Conservation (phyloP, 1,140 invertebrate genomes). For the Stegodyphus dumicola region DNA sequence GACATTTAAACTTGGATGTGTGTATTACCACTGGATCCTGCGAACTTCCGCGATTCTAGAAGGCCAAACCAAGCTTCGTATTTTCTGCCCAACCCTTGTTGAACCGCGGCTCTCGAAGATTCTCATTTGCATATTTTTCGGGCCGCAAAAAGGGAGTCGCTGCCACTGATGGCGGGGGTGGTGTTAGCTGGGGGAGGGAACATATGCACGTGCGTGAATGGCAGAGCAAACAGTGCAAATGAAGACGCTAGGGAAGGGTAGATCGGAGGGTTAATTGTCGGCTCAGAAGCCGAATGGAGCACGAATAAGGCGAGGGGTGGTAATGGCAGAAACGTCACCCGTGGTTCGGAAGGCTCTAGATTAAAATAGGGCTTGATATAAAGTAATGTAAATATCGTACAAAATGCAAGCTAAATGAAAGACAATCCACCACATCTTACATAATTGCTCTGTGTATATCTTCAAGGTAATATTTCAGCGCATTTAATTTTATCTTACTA, state of each 20-base stretch:
- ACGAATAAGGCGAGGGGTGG: not conserved
- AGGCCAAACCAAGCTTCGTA: not conserved
- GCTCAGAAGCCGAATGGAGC: not conserved
- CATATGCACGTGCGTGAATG: not conserved
- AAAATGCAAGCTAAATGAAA: too few species aligned
- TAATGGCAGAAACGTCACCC: not conserved
- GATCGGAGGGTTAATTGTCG: not conserved
- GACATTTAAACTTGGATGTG: too few species aligned
- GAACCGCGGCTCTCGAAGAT: not conserved
- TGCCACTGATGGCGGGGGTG: not conserved
- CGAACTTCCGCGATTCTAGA: too few species aligned
- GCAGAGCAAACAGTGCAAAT: constrained; percentile 40
- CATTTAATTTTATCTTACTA: too few species aligned
- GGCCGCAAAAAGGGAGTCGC: constrained; percentile 24
- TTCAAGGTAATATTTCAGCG: too few species aligned
- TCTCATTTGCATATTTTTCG: constrained; percentile 47
- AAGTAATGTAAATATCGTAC: too few species aligned
- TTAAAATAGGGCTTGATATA: too few species aligned
- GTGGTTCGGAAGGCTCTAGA: too few species aligned
- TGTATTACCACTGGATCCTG: too few species aligned
- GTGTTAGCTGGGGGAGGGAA: not conserved
- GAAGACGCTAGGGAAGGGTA: constrained; percentile 16
- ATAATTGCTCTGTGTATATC: too few species aligned
- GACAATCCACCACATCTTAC: too few species aligned
- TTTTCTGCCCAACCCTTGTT: not conserved